Percentiles rank a stretch among this genome's conserved stretches.
Evolutionary conservation across 2,113 vertebrate genomes (phyloP).

Genomic region (Elgaria multicarinata): DNA sequence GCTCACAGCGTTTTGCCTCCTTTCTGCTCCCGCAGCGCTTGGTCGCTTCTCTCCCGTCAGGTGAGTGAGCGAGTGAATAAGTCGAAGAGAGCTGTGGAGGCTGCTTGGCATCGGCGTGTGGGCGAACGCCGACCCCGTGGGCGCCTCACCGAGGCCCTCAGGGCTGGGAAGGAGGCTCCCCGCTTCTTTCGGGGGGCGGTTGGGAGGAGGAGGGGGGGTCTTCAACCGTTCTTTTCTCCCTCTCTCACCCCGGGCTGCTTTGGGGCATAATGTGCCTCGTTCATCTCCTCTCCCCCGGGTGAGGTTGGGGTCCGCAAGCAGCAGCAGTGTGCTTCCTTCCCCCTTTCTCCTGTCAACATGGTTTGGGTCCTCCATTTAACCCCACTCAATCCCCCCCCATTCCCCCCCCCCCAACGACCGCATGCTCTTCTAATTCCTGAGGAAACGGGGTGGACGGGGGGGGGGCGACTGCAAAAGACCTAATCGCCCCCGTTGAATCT

Average conservation of each 20-base stretch:
- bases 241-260: background rate
- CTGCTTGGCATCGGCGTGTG: conserved; percentile 17
- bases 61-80: conserved; percentile 22
- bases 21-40: background rate
- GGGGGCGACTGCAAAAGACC: background rate
- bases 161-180: background rate
- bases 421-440: background rate
- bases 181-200: background rate
- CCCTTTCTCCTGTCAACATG: background rate
- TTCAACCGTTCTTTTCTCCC: background rate
- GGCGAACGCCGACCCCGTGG: background rate
- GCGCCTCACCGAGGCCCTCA: conserved; percentile 28
- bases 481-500: background rate
- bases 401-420: background rate
- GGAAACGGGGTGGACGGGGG: background rate
- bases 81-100: background rate
- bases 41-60: background rate
- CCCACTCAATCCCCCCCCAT: background rate
- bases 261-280: background rate
- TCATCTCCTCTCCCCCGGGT: accelerated
- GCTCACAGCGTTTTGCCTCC: too few relatives aligned
- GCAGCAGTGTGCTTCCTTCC: background rate
- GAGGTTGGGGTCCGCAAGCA: background rate
- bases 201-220: too few relatives aligned
- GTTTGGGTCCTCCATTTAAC: background rate